Evolutionary conservation across 2,888 invertebrate species (phyloP).

Genomic region (Standfussiana lucernea): DNA sequence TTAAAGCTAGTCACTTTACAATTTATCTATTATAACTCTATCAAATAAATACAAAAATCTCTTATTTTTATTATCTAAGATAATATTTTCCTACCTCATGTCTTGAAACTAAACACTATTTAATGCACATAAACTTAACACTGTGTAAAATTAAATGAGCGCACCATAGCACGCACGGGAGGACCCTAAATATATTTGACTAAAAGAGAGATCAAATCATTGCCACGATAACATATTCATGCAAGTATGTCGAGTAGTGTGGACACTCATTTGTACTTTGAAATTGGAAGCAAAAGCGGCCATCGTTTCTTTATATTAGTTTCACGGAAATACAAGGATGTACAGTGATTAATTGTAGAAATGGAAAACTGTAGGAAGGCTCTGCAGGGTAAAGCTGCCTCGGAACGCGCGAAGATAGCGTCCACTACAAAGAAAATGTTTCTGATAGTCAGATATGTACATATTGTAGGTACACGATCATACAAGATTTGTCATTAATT

Average conservation of each 20-base stretch:
- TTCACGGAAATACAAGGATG: constrained; percentile 55
- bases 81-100: constrained; percentile 90
- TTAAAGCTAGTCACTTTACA: constrained; percentile 89
- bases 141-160: constrained; percentile 84
- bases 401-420: constrained; percentile 39
- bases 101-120: constrained; percentile 89
- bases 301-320: constrained; percentile 63
- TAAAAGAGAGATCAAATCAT: constrained; percentile 94
- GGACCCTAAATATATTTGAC: constrained; percentile 92
- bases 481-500: constrained; percentile 69
- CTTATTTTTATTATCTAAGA: constrained; percentile 88
- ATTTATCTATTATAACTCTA: constrained; percentile 90
- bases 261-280: constrained; percentile 86
- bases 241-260: constrained; percentile 77
- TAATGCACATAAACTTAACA: constrained; percentile 79
- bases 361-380: constrained; percentile 42
- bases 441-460: constrained; percentile 63
- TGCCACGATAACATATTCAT: constrained; percentile 90
- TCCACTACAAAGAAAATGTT: constrained; percentile 38
- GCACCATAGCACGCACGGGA: constrained; percentile 77
- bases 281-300: constrained; percentile 76
- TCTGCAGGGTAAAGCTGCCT: constrained; percentile 62
- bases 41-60: constrained; percentile 91
- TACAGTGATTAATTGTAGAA: constrained; percentile 44
- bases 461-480: constrained; percentile 72